phyloP scores from a whole-genome alignment of 2,888 invertebrate genomes.

The Drosophila fungiperda region DNA sequence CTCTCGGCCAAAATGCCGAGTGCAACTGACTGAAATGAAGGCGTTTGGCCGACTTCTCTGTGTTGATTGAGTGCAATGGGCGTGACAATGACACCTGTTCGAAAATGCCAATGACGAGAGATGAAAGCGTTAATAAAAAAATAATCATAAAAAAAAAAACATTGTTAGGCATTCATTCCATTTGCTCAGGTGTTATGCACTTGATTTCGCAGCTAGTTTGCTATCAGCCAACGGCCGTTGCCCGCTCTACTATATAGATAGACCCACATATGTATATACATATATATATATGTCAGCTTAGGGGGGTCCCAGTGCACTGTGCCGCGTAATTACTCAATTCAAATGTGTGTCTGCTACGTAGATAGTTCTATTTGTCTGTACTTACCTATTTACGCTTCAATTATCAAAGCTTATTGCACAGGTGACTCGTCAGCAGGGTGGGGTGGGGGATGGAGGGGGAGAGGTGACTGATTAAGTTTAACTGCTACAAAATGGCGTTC shows the following conservation, averaged over 20 bases:
- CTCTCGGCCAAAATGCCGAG: conserved; percentile 66
- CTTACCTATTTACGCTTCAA: conserved; percentile 58
- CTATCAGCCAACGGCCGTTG: conserved; percentile 69
- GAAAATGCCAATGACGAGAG: conserved; percentile 62
- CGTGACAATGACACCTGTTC: conserved; percentile 68
- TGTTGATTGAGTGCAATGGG: conserved; percentile 32
- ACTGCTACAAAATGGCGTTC: conserved; percentile 46
- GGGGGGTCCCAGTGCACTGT: conserved; percentile 41
- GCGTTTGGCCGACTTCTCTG: conserved; percentile 40
- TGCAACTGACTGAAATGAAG: conserved; percentile 48
- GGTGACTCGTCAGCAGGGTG: conserved; percentile 3
- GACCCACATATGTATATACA: not conserved
- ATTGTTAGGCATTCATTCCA: conserved; percentile 63
- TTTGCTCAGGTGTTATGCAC: conserved; percentile 83
- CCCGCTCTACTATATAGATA: conserved; percentile 15
- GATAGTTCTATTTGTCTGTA: conserved; percentile 47
- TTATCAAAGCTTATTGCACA: conserved; percentile 46
- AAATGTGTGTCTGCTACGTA: conserved; percentile 38
- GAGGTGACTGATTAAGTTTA: not conserved
- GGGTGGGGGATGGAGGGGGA: not conserved
- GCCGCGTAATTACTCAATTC: conserved; percentile 67
- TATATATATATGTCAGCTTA: conserved; percentile 1
- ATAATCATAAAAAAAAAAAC: not conserved
- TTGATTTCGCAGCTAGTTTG: conserved; percentile 67
- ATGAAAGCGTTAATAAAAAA: not conserved